These are phyloP conservation scores for Pseudobourletiella spinata DNA, from an alignment of 1,140 invertebrate genomes.

Conservation along the genomic window DNA sequence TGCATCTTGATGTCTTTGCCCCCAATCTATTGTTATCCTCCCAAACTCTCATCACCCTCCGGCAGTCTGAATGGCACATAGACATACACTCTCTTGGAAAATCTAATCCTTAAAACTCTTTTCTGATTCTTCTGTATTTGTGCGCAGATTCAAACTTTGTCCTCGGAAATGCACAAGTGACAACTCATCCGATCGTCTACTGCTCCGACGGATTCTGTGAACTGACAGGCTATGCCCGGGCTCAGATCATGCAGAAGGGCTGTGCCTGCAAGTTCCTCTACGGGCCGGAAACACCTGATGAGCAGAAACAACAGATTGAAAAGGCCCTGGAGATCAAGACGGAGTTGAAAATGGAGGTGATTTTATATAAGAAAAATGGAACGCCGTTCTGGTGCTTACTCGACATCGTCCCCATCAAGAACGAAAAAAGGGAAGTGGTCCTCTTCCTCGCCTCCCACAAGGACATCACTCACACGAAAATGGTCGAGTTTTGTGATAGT, in stretches of 20 bases:
- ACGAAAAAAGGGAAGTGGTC: slow-evolving; percentile 94
- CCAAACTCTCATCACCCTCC: no score
- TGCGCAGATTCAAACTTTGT: slow-evolving; percentile 95
- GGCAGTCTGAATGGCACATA: no score
- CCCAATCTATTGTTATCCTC: no score
- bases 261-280: slow-evolving; percentile 94
- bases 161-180: slow-evolving; percentile 90
- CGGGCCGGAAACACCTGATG: slow-evolving; percentile 78
- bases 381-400: slow-evolving; percentile 89
- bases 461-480: slow-evolving; percentile 86
- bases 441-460: slow-evolving; percentile 93
- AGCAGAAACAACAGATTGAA: slow-evolving; percentile 80
- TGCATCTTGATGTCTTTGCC: no score
- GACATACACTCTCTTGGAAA: no score
- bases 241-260: slow-evolving; percentile 93
- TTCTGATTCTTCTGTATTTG: slow-evolving; percentile 27
- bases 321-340: slow-evolving; percentile 76
- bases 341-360: slow-evolving; percentile 86
- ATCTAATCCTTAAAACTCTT: no score
- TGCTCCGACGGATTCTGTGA: slow-evolving; percentile 97
- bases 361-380: slow-evolving; percentile 89
- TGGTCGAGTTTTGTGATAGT: slow-evolving; percentile 65
- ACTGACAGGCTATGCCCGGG: slow-evolving; percentile 83
- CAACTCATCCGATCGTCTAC: slow-evolving; percentile 80
- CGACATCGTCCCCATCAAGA: slow-evolving; percentile 97